phyloP scores from a whole-genome alignment of 2,113 vertebrate genomes.

The Psophia crepitans region DNA sequence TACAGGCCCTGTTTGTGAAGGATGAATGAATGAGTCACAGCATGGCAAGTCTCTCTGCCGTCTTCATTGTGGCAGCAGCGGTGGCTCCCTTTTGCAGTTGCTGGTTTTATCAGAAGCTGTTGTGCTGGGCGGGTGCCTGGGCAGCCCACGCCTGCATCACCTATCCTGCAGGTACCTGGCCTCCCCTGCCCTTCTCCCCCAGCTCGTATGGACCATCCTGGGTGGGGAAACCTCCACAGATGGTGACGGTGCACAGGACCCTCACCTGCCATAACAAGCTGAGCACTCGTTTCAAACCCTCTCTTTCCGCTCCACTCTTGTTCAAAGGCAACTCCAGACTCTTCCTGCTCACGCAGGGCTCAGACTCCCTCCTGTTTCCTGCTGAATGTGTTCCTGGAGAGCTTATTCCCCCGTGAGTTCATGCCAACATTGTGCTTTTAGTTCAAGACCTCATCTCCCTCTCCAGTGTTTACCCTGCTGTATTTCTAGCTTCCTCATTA shows the following conservation, averaged over 20 bases:
- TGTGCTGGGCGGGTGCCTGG: background rate
- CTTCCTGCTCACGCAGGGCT: conserved; percentile 28
- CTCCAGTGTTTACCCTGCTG: background rate
- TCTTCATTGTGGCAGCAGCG: background rate
- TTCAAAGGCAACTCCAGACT: background rate
- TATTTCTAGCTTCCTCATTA: conserved; percentile 44
- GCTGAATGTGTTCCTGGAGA: conserved; percentile 30
- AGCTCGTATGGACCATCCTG: background rate
- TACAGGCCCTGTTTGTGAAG: conserved; percentile 4
- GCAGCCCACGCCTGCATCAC: background rate
- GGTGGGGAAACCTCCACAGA: background rate
- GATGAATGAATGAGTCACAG: conserved; percentile 54
- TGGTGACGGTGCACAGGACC: accelerated
- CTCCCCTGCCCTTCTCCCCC: background rate
- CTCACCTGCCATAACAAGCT: background rate
- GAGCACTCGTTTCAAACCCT: background rate
- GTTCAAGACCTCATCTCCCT: conserved; percentile 58
- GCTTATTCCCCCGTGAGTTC: conserved; percentile 11
- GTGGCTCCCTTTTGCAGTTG: background rate
- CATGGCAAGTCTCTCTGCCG: accelerated
- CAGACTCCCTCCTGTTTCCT: conserved; percentile 32
- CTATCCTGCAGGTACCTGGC: background rate
- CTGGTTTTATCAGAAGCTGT: background rate
- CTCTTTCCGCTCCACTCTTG: background rate
- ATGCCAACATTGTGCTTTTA: conserved; percentile 63